Evolutionary conservation across 2,888 invertebrate genomes (phyloP).

Genomic region (Nemoura dubitans): DNA sequence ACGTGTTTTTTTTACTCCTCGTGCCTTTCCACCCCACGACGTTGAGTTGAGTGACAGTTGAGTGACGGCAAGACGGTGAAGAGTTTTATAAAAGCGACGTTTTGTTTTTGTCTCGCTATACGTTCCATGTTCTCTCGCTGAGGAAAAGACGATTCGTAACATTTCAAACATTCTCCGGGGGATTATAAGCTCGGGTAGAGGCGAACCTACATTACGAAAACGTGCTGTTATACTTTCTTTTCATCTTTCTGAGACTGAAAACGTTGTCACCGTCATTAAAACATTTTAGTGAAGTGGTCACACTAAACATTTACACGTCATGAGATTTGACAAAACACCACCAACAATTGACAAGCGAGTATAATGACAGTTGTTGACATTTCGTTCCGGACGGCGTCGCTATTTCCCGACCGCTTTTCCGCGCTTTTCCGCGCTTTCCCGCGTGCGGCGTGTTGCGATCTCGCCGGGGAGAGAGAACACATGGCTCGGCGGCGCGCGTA

Average conservation of each 20-base stretch:
- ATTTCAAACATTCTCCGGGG: background rate
- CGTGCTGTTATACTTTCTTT: background rate
- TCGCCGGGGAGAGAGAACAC: background rate
- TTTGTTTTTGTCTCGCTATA: slow-evolving; percentile 12
- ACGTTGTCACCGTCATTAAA: background rate
- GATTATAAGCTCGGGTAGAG: background rate
- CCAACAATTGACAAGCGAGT: background rate
- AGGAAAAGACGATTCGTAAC: slow-evolving; percentile 21
- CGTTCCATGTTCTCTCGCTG: background rate
- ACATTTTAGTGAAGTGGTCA: background rate
- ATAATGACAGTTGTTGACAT: background rate
- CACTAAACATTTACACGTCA: background rate
- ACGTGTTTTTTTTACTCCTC: slow-evolving; percentile 44
- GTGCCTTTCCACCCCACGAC: slow-evolving; percentile 39
- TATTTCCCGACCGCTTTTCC: slow-evolving; percentile 22
- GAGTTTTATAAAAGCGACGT: slow-evolving; percentile 33
- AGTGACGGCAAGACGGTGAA: slow-evolving; percentile 45
- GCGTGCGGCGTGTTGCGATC: background rate
- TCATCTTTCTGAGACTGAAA: background rate
- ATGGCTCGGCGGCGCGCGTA: slow-evolving; percentile 8
- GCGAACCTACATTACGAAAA: background rate
- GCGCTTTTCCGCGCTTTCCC: slow-evolving; percentile 9
- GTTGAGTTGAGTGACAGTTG: slow-evolving; percentile 48
- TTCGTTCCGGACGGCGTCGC: background rate
- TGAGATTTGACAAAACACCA: background rate